Evolutionary conservation across 2,888 invertebrate species (phyloP).

Genomic region (Pyrochroa serraticornis): DNA sequence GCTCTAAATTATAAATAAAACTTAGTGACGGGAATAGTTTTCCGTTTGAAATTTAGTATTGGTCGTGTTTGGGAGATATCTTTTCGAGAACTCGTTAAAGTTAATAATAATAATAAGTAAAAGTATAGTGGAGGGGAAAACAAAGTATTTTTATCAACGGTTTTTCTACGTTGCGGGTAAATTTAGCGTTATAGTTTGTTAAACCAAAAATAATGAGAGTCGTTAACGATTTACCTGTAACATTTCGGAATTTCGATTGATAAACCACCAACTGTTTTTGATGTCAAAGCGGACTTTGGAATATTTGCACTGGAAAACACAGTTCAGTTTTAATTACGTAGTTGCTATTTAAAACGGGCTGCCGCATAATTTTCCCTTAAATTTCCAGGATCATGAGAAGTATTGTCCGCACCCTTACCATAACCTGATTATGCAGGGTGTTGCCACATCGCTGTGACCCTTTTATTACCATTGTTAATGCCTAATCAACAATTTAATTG

Average conservation of each 20-base stretch:
- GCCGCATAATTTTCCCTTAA: conserved; percentile 17
- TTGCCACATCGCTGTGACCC: conserved; percentile 15
- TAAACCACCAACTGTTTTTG: too few relatives aligned
- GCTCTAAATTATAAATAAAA: conserved; percentile 28
- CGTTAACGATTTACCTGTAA: too few relatives aligned
- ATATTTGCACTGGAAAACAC: not conserved
- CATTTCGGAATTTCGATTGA: too few relatives aligned
- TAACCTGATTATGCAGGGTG: conserved; percentile 21
- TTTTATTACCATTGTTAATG: conserved; percentile 16
- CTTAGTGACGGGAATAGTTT: conserved; percentile 25
- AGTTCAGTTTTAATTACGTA: conserved; percentile 7
- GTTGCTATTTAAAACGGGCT: conserved; percentile 12
- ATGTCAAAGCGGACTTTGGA: too few relatives aligned
- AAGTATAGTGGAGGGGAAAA: too few relatives aligned
- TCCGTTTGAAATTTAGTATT: conserved; percentile 11
- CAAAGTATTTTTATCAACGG: too few relatives aligned
- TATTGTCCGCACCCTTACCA: conserved; percentile 16
- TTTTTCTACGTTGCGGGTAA: too few relatives aligned
- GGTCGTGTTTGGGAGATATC: conserved; percentile 11
- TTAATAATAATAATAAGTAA: conserved; percentile 6
- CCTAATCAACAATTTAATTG: conserved; percentile 5
- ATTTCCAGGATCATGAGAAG: conserved; percentile 19
- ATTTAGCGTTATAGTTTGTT: too few relatives aligned
- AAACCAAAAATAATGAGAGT: too few relatives aligned
- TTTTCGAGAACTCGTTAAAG: conserved; percentile 15